Evolutionary conservation across 2,113 vertebrate genomes (phyloP).

Genomic region (Nothoprocta pentlandii): DNA sequence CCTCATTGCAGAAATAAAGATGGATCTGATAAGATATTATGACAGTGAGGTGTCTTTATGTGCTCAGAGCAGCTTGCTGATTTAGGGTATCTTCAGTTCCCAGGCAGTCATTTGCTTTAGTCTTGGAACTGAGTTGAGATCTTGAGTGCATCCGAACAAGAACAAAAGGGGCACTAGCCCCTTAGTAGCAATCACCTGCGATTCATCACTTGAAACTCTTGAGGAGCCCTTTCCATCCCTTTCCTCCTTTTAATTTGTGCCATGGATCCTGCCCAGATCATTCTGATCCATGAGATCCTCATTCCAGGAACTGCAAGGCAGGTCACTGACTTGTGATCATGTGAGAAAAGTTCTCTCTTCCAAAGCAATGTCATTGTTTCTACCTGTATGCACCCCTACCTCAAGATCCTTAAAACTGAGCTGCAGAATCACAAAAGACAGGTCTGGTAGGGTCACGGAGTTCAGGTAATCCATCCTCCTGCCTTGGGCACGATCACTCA

Average conservation of each 20-base stretch:
- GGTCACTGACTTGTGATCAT: neutral
- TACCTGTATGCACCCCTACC: neutral
- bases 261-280: neutral
- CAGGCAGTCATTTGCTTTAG: neutral
- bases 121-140: neutral
- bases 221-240: neutral
- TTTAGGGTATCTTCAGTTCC: neutral
- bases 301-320: neutral
- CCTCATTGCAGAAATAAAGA: neutral
- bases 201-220: neutral
- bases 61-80: neutral
- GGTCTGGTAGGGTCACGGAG: neutral
- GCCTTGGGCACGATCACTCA: neutral
- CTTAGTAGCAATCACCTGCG: neutral
- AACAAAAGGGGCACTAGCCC: neutral
- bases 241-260: neutral
- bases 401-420: neutral
- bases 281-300: neutral
- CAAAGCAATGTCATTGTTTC: neutral
- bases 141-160: neutral
- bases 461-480: neutral
- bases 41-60: neutral
- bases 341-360: neutral
- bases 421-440: neutral
- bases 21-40: accelerated